phyloP scores from a whole-genome alignment of 2,113 vertebrate species.

The Mola mola region DNA sequence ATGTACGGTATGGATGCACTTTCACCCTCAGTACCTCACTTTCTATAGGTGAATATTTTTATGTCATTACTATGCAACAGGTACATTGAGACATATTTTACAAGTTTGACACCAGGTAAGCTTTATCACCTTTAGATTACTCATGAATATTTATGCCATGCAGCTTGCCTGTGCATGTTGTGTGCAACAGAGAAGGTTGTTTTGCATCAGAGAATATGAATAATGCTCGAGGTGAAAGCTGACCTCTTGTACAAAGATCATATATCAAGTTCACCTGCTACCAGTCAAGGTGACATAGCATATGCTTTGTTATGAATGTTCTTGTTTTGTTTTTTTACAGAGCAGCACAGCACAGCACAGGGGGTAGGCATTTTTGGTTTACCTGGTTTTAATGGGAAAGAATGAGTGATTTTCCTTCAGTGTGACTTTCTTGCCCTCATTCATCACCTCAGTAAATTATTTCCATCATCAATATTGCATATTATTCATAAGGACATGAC shows the following conservation, averaged over 20 bases:
- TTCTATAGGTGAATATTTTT: too few species aligned
- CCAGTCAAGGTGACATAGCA: slow-evolving; percentile 45
- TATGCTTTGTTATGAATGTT: slow-evolving; percentile 35
- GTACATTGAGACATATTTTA: slow-evolving; percentile 34
- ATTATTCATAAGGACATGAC: too few species aligned
- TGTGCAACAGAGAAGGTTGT: slow-evolving; percentile 53
- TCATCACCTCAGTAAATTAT: too few species aligned
- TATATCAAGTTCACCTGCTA: slow-evolving; percentile 54
- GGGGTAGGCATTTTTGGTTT: slow-evolving; percentile 6
- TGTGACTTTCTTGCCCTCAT: too few species aligned
- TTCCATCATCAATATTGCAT: too few species aligned
- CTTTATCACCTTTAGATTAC: slow-evolving; percentile 38
- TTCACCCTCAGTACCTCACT: too few species aligned
- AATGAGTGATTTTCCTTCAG: slow-evolving; percentile 1
- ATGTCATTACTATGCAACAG: slow-evolving; percentile 26
- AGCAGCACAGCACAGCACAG: too few species aligned
- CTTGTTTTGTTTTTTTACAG: slow-evolving; percentile 12
- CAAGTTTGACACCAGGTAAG: slow-evolving; percentile 34
- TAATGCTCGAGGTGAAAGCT: slow-evolving; percentile 57
- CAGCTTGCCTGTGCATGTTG: slow-evolving; percentile 34
- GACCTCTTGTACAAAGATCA: slow-evolving; percentile 64
- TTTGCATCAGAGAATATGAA: slow-evolving; percentile 61
- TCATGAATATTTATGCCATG: slow-evolving; percentile 52
- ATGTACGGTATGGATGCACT: background rate
- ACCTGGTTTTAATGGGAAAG: background rate